A percentile compares a stretch with the other conserved stretches of the same genome.
Conservation (phyloP, 30 jellyfish, hydroid and myxozoan species). For the Haliclystus octoradiatus region DNA sequence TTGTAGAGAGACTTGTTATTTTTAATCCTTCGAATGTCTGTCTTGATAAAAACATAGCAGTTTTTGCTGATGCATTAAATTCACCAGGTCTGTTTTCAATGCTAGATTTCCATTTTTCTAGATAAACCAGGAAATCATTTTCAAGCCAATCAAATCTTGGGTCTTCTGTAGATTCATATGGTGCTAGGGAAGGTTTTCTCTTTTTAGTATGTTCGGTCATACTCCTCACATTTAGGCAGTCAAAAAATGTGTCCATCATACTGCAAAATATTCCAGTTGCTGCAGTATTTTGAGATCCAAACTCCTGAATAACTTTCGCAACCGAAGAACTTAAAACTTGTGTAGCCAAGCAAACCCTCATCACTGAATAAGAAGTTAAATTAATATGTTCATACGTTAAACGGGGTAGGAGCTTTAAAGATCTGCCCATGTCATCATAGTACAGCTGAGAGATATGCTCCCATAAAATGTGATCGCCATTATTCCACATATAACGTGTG, state of each 20-base stretch:
- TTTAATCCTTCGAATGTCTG: constrained; percentile 10
- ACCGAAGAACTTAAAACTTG: constrained; percentile 26
- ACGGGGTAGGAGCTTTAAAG: constrained; percentile 15
- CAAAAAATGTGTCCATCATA: constrained; percentile 33
- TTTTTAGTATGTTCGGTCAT: not conserved
- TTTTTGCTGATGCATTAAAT: constrained; percentile 15
- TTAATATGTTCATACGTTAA: too few species aligned
- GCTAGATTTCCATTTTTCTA: constrained; percentile 19
- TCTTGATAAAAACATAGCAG: constrained; percentile 11
- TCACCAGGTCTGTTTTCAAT: constrained; percentile 25
- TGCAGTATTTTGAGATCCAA: constrained; percentile 10
- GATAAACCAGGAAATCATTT: constrained; percentile 2
- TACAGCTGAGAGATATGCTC: constrained; percentile 10
- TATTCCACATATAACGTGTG: constrained; percentile 29
- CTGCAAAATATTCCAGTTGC: constrained; percentile 26
- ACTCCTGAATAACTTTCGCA: not conserved
- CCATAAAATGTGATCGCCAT: constrained; percentile 22
- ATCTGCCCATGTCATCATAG: constrained; percentile 9
- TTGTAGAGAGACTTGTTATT: constrained; percentile 5
- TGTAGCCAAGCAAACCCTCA: constrained; percentile 27
- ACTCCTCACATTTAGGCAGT: too few species aligned
- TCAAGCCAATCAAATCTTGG: constrained; percentile 5
- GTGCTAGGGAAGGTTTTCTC: constrained; percentile 8
- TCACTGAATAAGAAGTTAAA: constrained; percentile 17
- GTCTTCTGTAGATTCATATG: constrained; percentile 1